phyloP scores from a whole-genome alignment of 2,113 vertebrate species.

The Nannobrachium achirus region DNA sequence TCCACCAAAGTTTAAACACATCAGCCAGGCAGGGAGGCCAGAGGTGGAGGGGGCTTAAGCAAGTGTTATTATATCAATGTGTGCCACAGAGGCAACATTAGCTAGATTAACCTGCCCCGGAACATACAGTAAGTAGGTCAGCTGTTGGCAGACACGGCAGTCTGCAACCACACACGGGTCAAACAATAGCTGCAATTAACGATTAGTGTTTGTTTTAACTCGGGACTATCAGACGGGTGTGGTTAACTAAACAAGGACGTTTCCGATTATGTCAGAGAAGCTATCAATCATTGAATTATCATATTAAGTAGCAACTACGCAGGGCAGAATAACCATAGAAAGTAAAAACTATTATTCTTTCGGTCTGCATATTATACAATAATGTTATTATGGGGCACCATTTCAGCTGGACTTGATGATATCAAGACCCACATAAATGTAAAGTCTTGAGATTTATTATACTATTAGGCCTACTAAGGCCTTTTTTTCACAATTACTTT shows the following conservation, averaged over 20 bases:
- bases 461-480: too few species aligned
- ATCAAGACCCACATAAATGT: too few species aligned
- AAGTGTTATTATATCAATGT: slow-evolving; percentile 27
- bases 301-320: not conserved
- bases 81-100: slow-evolving; percentile 25
- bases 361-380: not conserved
- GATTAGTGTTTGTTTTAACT: not conserved
- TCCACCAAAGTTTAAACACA: slow-evolving; percentile 37
- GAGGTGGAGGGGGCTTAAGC: not conserved
- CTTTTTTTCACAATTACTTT: too few species aligned
- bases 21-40: slow-evolving; percentile 12
- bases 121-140: slow-evolving; percentile 20
- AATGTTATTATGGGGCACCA: too few species aligned
- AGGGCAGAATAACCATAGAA: not conserved
- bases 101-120: slow-evolving; percentile 12
- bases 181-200: not conserved
- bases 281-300: not conserved
- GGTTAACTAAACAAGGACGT: not conserved
- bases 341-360: not conserved
- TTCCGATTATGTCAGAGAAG: not conserved
- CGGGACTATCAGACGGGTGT: too few species aligned
- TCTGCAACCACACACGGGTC: not conserved
- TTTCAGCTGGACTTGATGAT: too few species aligned
- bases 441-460: too few species aligned
- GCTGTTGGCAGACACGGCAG: not conserved